These are phyloP conservation scores for Anas platyrhynchos DNA, from an alignment of 2,113 vertebrate genomes.

Conservation along the genomic window DNA sequence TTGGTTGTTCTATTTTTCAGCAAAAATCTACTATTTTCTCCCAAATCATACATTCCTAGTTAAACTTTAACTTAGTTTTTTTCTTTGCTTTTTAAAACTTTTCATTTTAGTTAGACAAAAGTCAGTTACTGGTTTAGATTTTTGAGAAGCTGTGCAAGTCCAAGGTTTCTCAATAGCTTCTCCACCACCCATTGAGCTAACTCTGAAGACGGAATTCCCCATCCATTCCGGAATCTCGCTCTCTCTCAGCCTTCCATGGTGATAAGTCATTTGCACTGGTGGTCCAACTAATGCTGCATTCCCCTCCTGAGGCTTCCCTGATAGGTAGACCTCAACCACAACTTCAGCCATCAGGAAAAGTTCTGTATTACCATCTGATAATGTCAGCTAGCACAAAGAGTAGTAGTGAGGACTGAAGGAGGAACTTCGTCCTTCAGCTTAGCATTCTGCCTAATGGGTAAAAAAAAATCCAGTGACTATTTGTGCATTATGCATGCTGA, in stretches of 20 bases:
- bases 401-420: neutral
- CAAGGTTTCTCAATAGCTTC: neutral
- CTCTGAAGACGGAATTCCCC: neutral
- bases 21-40: neutral
- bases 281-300: neutral
- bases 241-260: neutral
- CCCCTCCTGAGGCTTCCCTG: neutral
- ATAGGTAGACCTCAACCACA: neutral
- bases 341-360: neutral
- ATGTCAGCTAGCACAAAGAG: neutral
- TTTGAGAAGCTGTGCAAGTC: neutral
- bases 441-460: neutral
- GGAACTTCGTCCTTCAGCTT: neutral
- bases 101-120: neutral
- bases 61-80: neutral
- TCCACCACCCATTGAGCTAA: neutral
- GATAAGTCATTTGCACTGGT: neutral
- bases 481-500: neutral
- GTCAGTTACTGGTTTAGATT: neutral
- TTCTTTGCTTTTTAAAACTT: too few relatives aligned
- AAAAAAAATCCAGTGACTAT: neutral
- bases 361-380: neutral
- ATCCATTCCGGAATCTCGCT: neutral
- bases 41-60: neutral
- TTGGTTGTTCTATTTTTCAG: neutral